Evolutionary conservation across 2,888 invertebrate genomes (phyloP).

Genomic region (Kryphioiulus occultus): DNA sequence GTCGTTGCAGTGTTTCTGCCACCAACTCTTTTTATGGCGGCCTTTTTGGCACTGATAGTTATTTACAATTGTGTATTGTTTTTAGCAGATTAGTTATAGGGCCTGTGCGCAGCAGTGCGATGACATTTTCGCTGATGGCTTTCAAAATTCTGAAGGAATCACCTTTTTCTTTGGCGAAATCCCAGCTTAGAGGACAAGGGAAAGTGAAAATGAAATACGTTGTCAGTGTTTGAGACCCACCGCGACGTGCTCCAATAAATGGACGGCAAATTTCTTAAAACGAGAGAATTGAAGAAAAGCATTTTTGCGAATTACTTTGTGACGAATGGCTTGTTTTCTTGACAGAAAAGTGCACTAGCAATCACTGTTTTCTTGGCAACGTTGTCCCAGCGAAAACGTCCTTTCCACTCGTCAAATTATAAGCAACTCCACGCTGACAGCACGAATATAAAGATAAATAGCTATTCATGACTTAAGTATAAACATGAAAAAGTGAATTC

Average conservation of each 20-base stretch:
- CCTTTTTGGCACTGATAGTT: constrained; percentile 41
- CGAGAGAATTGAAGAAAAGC: background rate
- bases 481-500: background rate
- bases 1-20: background rate
- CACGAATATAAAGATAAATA: background rate
- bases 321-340: background rate
- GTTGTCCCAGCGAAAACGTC: background rate
- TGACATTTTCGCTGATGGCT: background rate
- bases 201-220: background rate
- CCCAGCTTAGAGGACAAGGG: background rate
- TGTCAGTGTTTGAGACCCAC: background rate
- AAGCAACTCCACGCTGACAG: background rate
- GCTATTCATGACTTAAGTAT: background rate
- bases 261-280: background rate
- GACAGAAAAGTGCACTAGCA: background rate
- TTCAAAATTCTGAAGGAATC: background rate
- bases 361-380: background rate
- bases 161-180: background rate
- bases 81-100: constrained; percentile 37
- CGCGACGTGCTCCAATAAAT: background rate
- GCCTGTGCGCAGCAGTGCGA: background rate
- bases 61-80: constrained; percentile 41
- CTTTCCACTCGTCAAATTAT: background rate
- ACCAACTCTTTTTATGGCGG: background rate
- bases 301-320: constrained; percentile 5